These are phyloP conservation scores for Chymomyza caudatula DNA, from an alignment of 2,888 invertebrate species.

Conservation along the genomic window DNA sequence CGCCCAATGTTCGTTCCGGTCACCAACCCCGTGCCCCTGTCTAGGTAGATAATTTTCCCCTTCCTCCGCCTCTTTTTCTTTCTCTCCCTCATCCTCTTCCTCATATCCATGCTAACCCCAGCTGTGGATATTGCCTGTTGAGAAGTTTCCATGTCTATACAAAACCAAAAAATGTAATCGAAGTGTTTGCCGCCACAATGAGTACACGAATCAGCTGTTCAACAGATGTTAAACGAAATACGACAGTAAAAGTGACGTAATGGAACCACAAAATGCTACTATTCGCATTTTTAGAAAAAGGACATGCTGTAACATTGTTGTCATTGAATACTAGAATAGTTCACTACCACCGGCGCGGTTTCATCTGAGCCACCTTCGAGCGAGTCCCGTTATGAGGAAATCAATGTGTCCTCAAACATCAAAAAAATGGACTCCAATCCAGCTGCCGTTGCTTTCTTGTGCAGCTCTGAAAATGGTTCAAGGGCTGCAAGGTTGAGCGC, in stretches of 20 bases:
- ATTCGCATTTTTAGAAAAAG: conserved; percentile 82
- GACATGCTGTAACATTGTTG: conserved; percentile 99
- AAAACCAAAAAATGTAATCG: too few relatives aligned
- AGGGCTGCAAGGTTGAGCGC: conserved; percentile 97
- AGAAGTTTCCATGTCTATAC: conserved; percentile 32
- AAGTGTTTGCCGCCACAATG: too few relatives aligned
- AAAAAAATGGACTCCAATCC: conserved; percentile 99
- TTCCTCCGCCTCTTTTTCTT: conserved; percentile 24
- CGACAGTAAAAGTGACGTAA: too few relatives aligned
- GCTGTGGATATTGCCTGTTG: conserved; percentile 37
- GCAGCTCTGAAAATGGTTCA: conserved; percentile 99
- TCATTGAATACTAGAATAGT: conserved; percentile 99
- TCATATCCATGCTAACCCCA: too few relatives aligned
- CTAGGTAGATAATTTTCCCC: too few relatives aligned
- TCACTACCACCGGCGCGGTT: conserved; percentile 99
- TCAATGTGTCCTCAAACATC: conserved; percentile 98
- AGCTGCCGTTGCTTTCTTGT: conserved; percentile 97
- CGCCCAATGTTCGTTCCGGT: too few relatives aligned
- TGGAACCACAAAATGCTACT: conserved; percentile 13
- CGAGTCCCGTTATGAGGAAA: conserved; percentile 97
- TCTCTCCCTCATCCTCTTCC: conserved; percentile 5
- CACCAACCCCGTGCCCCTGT: too few relatives aligned
- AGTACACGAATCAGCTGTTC: too few relatives aligned
- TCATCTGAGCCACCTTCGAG: conserved; percentile 99
- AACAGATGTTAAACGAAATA: too few relatives aligned